Base-by-base conservation (phyloP, 1,140 invertebrate species). In the Listronotus oregonensis region DNA sequence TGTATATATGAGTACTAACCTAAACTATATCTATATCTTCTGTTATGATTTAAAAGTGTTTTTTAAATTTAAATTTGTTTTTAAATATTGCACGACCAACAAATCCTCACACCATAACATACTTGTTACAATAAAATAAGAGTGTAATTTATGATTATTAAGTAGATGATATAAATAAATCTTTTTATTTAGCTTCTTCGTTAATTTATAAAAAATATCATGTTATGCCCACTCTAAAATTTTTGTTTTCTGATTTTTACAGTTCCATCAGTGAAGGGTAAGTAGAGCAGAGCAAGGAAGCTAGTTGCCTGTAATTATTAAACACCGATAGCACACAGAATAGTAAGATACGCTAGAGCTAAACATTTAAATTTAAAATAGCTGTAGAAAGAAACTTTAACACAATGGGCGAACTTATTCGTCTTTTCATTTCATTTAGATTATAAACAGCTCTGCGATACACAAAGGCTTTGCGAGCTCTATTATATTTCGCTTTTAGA, bases 191-290 rank as follows among this genome's bases (percentile, higher is more conserved):
- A 27, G 5, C 5, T 27, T 27, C n/a, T n/a, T n/a, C n/a, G n/a
- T 27, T 3, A 27, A 11, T 43, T 43, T 8, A 43, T 14, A n/a
- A 43, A n/a, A 14, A 17, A 14, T n/a, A n/a, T n/a, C n/a, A n/a
- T n/a, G n/a, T n/a, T n/a, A n/a, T n/a, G n/a, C n/a, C 10, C 12
- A 14, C 10, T 7, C 15, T 43, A 43, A 43, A 6, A 14, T 6
- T n/a, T 14, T 43, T 43, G n/a, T 43, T 43, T 43, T 10, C 10
- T 14, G 15, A 34, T 27, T 54, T 37, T 54, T 54, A 34, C 51
- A 54, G 51, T 54, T 34, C 51, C 51, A n/a, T 54, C 51, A n/a
- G 51, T 54, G n/a, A 54, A 54, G 14, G 51, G 51, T 54, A 54
- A 54, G 51, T 37, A 54, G 6, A 49, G 11, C 21, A 27, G 21